Evolutionary conservation across 2,888 invertebrate genomes (phyloP).

Genomic region (Dolichomitus sp.): DNA sequence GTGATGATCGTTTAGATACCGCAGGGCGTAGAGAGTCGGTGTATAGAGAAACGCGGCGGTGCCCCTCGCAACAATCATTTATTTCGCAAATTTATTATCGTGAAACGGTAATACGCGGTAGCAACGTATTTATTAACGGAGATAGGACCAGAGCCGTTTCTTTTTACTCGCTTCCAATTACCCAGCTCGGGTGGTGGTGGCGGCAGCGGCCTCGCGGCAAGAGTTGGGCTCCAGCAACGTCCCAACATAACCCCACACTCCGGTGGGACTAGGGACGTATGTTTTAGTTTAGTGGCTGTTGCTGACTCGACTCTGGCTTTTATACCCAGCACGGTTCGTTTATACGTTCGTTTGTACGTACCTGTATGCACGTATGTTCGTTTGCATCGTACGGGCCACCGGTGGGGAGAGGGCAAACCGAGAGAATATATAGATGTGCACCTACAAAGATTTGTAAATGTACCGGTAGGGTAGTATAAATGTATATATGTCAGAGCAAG

Average conservation of each 20-base stretch:
- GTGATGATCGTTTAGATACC: conserved; percentile 64
- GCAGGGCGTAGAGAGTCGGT: neutral
- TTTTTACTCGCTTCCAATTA: conserved; percentile 79
- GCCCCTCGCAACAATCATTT: conserved; percentile 73
- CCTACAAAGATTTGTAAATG: neutral
- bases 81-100: conserved; percentile 79
- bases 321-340: conserved; percentile 42
- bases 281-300: conserved; percentile 68
- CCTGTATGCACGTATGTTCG: conserved; percentile 48
- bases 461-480: conserved; percentile 2
- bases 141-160: conserved; percentile 76
- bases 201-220: conserved; percentile 39
- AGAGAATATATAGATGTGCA: neutral
- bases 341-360: conserved; percentile 38
- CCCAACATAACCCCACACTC: neutral
- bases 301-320: conserved; percentile 41
- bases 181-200: conserved; percentile 59
- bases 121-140: conserved; percentile 81
- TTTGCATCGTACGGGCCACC: conserved; percentile 64
- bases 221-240: conserved; percentile 2
- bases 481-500: conserved; percentile 14
- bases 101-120: conserved; percentile 78
- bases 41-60: neutral
- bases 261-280: conserved; percentile 30
- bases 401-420: conserved; percentile 14